Evolutionary conservation across 2,888 invertebrate species (phyloP).

Genomic region (Napeogenes inachia): DNA sequence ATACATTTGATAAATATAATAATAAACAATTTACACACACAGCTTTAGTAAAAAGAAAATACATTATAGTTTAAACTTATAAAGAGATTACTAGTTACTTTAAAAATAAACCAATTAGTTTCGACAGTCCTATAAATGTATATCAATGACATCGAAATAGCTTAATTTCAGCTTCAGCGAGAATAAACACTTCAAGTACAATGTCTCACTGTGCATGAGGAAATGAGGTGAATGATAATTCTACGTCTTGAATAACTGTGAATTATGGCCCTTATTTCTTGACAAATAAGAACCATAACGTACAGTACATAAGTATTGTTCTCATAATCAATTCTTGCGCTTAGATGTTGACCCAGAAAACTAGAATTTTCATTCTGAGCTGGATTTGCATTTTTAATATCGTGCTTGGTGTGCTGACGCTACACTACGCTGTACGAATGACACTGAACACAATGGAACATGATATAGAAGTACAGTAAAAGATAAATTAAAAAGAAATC

Average conservation of each 20-base stretch:
- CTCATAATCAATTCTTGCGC: slow-evolving; percentile 20
- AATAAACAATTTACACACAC: not conserved
- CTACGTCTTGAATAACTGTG: not conserved
- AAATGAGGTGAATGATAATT: slow-evolving; percentile 13
- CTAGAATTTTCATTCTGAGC: slow-evolving; percentile 25
- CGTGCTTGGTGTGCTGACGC: slow-evolving; percentile 21
- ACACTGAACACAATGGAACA: slow-evolving; percentile 17
- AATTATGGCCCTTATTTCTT: slow-evolving; percentile 2
- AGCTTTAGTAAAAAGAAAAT: too few relatives aligned
- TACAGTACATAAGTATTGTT: not conserved
- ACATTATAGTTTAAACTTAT: too few relatives aligned
- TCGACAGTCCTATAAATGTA: not conserved
- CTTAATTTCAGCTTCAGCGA: slow-evolving; percentile 28
- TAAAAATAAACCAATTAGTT: too few relatives aligned
- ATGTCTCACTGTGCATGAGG: slow-evolving; percentile 14
- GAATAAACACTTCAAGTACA: slow-evolving; percentile 16
- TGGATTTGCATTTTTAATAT: slow-evolving; percentile 32
- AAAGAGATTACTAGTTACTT: too few relatives aligned
- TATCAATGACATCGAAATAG: slow-evolving; percentile 21
- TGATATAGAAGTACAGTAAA: slow-evolving; percentile 8
- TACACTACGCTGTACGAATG: slow-evolving; percentile 17
- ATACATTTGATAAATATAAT: not conserved
- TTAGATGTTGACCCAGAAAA: slow-evolving; percentile 29
- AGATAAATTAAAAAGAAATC: slow-evolving; percentile 8
- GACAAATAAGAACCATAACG: not conserved